Evolutionary conservation across 2,113 vertebrate species (phyloP).

Genomic region (Rallus limicola): DNA sequence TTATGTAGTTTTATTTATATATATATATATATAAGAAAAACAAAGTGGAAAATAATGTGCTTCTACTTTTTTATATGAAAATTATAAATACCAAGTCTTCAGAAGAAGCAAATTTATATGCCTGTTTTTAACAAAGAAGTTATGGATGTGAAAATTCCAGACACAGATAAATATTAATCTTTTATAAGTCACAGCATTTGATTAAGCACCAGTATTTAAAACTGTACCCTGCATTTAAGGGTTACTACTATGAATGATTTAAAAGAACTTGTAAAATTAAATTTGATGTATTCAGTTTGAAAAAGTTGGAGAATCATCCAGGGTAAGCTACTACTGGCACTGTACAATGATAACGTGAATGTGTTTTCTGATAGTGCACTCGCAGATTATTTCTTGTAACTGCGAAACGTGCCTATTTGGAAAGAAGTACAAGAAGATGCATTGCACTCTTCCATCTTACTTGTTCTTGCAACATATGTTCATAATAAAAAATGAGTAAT

Average conservation of each 20-base stretch:
- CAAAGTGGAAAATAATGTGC: not conserved
- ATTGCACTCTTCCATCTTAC: not conserved
- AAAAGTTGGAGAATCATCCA: not conserved
- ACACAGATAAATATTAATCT: not conserved
- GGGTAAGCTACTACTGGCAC: not conserved
- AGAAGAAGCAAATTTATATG: not conserved
- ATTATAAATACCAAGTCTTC: not conserved
- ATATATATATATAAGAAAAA: not conserved
- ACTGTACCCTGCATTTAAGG: not conserved
- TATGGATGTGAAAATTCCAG: not conserved
- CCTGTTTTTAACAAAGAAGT: not conserved
- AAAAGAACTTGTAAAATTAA: not conserved
- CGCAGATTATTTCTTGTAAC: not conserved
- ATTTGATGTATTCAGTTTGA: not conserved
- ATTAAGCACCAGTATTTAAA: not conserved
- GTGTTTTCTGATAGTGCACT: not conserved
- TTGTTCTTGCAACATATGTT: not conserved
- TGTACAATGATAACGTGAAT: not conserved
- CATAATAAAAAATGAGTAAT: not conserved
- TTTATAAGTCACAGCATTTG: not conserved
- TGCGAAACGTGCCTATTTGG: not conserved
- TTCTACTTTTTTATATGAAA: not conserved
- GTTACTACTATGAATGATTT: not conserved
- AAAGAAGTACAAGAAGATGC: not conserved
- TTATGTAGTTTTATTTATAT: not conserved